Evolutionary conservation across 2,797 vertebrate species (phyloP), one percentile per base, ranked within the genome.

Genomic region (Alca torda): DNA sequence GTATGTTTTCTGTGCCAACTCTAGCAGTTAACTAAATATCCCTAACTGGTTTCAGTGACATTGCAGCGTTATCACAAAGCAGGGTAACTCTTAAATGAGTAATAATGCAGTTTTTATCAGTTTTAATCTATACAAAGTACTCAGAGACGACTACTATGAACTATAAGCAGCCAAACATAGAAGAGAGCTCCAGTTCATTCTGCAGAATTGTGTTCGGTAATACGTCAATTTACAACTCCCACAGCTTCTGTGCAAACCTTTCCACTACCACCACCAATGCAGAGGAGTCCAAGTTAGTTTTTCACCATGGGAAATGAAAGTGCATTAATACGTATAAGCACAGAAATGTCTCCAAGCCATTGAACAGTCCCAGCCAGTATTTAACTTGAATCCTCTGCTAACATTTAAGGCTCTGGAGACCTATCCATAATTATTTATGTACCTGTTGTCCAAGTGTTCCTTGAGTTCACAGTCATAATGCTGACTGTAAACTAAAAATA

Each of bases 401-500:
- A 75, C 37, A 12, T 87, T 95, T 65, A 89, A 91, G 54, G 41
- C 90, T 94, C 93, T 92, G 65, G 94, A 97, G 89, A 89, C 73
- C 50, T 63, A 69, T 83, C 82, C 39, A 8, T 95, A 95, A 94
- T 92, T 95, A 91, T 94, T 90, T 94, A 94, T 92, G 92, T 95
- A 95, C 78, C 78, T 94, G 14, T 87, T 95, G 82, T 92, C 84
- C 78, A 91, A 96, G 39, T 76, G 73, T 96, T 95, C 93, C 50
- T 85, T 83, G 61, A 39, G 84, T 93, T 96, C 93, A 87, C 65
- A 85, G 90, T 75, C 81, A 59, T 82, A 80, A 94, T 39, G 76
- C 86, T 83, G 65, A 65, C 90, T 92, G 48, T 81, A 89, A 76
- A 76, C 95, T 96, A 96, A 94, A 96, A 96, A 96, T 95, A 97